Conservation (phyloP, 2,888 invertebrate species). For the Ditylenchus weischeri region DNA sequence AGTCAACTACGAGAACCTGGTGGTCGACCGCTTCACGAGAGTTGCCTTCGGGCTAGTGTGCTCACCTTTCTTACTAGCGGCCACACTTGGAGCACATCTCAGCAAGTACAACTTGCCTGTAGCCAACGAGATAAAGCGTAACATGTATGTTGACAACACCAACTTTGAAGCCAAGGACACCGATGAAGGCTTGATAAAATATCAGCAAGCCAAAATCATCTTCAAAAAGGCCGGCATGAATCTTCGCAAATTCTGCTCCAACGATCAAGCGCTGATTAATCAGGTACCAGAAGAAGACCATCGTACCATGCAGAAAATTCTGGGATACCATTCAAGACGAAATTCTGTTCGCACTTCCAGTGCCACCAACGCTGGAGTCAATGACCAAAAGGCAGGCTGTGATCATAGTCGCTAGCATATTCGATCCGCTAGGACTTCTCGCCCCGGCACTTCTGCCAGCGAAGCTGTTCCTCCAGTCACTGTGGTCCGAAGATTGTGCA, state of each 20-base stretch:
- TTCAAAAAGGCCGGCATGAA: constrained; percentile 16
- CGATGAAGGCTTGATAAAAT: constrained; percentile 8
- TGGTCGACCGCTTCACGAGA: constrained; percentile 20
- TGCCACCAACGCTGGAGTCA: background rate
- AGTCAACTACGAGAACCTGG: constrained; percentile 13
- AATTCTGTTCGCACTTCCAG: background rate
- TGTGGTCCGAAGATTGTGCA: background rate
- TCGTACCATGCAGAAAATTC: background rate
- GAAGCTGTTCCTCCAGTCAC: constrained; percentile 2
- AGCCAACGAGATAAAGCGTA: constrained; percentile 16
- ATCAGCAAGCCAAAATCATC: constrained; percentile 10
- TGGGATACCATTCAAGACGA: background rate
- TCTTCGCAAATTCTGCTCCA: constrained; percentile 12
- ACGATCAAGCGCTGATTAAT: background rate
- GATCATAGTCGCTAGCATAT: background rate
- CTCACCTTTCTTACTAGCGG: constrained; percentile 24
- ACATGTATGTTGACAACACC: constrained; percentile 30
- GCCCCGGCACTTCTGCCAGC: background rate
- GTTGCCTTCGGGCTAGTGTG: constrained; percentile 27
- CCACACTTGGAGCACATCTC: constrained; percentile 19
- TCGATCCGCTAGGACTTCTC: background rate
- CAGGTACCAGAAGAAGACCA: constrained; percentile 1
- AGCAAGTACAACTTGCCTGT: background rate
- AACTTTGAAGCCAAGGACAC: constrained; percentile 4
- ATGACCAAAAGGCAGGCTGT: constrained; percentile 1